Evolutionary conservation across 2,888 invertebrate genomes (phyloP).

Genomic region (Agonopterix heracliana): DNA sequence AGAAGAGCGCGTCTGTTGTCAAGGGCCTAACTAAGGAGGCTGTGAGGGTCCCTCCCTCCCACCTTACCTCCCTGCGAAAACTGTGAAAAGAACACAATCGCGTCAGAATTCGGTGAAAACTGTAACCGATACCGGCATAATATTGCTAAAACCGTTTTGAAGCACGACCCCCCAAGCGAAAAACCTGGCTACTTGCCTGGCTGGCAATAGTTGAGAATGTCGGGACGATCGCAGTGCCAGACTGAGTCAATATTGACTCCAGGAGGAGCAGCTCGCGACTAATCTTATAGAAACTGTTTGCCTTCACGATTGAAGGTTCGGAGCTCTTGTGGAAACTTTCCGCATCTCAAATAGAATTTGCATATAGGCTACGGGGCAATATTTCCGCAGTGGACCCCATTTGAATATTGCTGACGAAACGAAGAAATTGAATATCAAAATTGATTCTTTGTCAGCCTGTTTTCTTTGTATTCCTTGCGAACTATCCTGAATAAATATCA

Average conservation of each 20-base stretch:
- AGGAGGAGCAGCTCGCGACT: conserved; percentile 59
- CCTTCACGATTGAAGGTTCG: conserved; percentile 61
- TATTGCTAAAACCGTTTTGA: too few relatives aligned
- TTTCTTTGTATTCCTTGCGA: background rate
- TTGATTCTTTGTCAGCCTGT: conserved; percentile 11
- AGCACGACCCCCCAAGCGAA: too few relatives aligned
- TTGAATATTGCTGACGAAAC: conserved; percentile 63
- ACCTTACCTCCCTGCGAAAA: too few relatives aligned
- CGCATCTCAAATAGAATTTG: conserved; percentile 66
- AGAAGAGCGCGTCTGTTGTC: conserved; percentile 2
- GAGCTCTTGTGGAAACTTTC: conserved; percentile 59
- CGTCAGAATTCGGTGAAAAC: too few relatives aligned
- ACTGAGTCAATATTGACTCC: conserved; percentile 61
- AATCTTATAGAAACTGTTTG: conserved; percentile 72
- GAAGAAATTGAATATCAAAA: conserved; percentile 39
- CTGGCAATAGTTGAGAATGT: conserved; percentile 9
- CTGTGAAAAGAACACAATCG: too few relatives aligned
- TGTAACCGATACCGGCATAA: too few relatives aligned
- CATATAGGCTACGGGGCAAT: conserved; percentile 66
- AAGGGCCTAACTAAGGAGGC: background rate
- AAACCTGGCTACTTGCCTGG: too few relatives aligned
- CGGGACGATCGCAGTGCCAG: conserved; percentile 21
- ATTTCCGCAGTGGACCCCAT: conserved; percentile 58
- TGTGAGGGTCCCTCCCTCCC: too few relatives aligned
- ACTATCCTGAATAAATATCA: background rate